Percentiles rank a stretch among this genome's conserved stretches.
Evolutionary conservation across 2,797 vertebrate species (phyloP).

Genomic region (Otus scops): DNA sequence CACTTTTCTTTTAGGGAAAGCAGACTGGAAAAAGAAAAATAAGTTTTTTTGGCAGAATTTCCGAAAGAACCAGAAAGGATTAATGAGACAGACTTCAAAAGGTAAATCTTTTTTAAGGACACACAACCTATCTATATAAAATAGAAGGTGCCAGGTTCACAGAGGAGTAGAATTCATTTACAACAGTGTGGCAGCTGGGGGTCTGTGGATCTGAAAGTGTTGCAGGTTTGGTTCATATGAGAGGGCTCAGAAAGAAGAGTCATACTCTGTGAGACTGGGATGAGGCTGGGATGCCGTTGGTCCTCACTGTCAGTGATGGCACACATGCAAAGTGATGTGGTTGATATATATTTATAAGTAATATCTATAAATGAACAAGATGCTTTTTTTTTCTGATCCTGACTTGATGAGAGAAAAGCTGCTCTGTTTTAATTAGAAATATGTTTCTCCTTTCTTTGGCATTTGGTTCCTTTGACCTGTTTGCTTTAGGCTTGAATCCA

Average conservation of each 20-base stretch:
- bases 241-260: not conserved
- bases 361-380: not conserved
- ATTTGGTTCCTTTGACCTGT: not conserved
- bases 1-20: constrained; percentile 83
- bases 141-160: not conserved
- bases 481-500: not conserved
- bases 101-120: constrained; percentile 73
- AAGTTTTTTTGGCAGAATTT: constrained; percentile 99
- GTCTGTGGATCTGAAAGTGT: not conserved
- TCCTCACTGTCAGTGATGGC: not conserved
- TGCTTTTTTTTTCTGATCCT: not conserved
- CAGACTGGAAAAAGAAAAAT: constrained; percentile 98
- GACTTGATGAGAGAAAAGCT: not conserved
- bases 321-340: rapidly evolving
- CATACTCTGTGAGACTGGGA: not conserved
- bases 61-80: constrained; percentile 91
- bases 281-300: not conserved
- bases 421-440: not conserved
- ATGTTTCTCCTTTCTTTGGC: not conserved
- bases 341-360: not conserved
- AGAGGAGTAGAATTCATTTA: not conserved
- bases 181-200: not conserved
- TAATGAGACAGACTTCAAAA: constrained; percentile 92
- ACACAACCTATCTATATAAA: not conserved
- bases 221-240: not conserved